Base-by-base conservation (phyloP, 2,113 vertebrate species). In the Parus major region DNA sequence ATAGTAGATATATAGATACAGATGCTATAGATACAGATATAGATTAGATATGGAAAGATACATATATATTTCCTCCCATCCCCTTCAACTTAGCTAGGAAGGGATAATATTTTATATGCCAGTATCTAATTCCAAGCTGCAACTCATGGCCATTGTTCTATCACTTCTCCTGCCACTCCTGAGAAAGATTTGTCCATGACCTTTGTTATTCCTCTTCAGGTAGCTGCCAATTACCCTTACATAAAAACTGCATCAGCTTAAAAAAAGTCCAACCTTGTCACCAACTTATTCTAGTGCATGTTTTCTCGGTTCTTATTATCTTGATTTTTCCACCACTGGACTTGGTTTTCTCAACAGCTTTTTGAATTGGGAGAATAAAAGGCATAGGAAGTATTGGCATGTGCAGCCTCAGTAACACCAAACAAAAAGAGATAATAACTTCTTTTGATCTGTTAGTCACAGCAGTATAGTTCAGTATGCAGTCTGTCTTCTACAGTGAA, bases 121-220 rank as follows among this genome's bases (percentile, higher is more conserved):
- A 50, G 25, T 55, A 69, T 36, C 15, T 69, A 70, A 56, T 85
- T 82, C 33, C 36, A 86, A 75, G 27, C 2, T 56, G 24, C 10
- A 79, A 65, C 5, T 85, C 29, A 42, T n/a, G 11, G 13, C 12
- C 33, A 18, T 50, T 0, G 0, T 31, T 42, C 35, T 23, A 52
- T 70, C 36, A 39, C 9, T 75, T 57, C 50, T 66, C 18, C 69
- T 53, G 12, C 1, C 25, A 15, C n/a, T 88, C 33, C 28, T 35
- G 16, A 53, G 52, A 49, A 70, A 56, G 15, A 4, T n/a, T 88
- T 80, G 15, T 59, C 47, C 83, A 19, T 83, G 57, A 63, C 19
- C 22, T 64, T 61, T 80, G 31, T 41, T 86, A 80, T n/a, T 50
- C 10, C 11, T 25, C 13, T 46, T 86, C 23, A 76, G 68, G 16